A percentile compares a stretch with the other conserved stretches of the same genome.
These are phyloP conservation scores for Gymnodraco acuticeps DNA, from an alignment of 2,797 vertebrate species.

Conservation along the genomic window DNA sequence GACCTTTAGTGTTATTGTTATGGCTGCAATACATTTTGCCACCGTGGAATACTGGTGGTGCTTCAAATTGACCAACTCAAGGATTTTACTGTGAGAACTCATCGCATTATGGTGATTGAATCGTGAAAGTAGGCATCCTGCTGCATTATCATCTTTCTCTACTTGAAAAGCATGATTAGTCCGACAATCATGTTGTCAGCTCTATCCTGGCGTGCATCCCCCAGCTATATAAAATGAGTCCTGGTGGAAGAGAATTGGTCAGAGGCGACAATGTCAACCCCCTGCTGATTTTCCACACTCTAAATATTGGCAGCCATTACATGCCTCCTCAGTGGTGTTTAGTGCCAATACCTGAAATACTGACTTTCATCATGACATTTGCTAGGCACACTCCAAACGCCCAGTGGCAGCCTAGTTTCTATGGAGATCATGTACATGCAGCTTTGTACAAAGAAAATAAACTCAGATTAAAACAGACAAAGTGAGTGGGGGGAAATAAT, in stretches of 20 bases:
- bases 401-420: conserved; percentile 58
- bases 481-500: conserved; percentile 22
- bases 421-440: conserved; percentile 58
- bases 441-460: conserved; percentile 34
- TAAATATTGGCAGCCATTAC: conserved; percentile 69
- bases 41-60: conserved; percentile 25
- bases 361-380: conserved; percentile 75
- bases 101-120: conserved; percentile 67
- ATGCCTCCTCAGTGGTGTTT: conserved; percentile 53
- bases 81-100: conserved; percentile 71
- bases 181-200: conserved; percentile 51
- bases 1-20: conserved; percentile 79
- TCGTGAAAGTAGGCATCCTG: conserved; percentile 53
- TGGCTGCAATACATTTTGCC: conserved; percentile 66
- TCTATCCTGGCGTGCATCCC: conserved; percentile 44
- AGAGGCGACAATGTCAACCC: conserved; percentile 58
- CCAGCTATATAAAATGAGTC: conserved; percentile 34
- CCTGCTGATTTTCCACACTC: conserved; percentile 59
- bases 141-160: conserved; percentile 47
- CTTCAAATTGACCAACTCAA: conserved; percentile 67
- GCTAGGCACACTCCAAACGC: conserved; percentile 61
- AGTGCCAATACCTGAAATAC: conserved; percentile 58
- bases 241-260: conserved; percentile 46
- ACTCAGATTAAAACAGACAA: conserved; percentile 44
- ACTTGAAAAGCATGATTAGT: conserved; percentile 53